phyloP scores from a whole-genome alignment of 2,797 vertebrate species.

The Oophaga sylvatica region DNA sequence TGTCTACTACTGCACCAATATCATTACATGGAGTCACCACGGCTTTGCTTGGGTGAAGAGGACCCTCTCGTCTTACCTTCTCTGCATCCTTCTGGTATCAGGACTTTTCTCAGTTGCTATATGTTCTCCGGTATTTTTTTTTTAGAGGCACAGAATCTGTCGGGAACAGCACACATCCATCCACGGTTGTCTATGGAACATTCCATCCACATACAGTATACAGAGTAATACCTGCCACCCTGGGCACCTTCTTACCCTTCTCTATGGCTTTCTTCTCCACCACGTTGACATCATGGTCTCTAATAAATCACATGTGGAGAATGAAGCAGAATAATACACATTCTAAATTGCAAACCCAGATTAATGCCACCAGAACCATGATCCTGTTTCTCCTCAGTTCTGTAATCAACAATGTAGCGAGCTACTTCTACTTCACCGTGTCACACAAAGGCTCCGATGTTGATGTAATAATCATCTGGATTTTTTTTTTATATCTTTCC shows the following conservation, averaged over 20 bases:
- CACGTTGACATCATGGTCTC: background rate
- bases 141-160: background rate
- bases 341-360: conserved; percentile 5
- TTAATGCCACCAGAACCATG: conserved; percentile 8
- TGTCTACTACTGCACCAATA: background rate
- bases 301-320: conserved; percentile 20
- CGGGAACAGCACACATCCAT: background rate
- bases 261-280: background rate
- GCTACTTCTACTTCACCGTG: accelerated
- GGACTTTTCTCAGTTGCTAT: background rate
- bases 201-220: background rate
- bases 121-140: background rate
- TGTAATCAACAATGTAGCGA: background rate
- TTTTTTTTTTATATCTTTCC: background rate
- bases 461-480: background rate
- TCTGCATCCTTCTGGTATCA: background rate
- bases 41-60: conserved; percentile 9
- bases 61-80: background rate
- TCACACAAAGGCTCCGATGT: background rate
- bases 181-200: accelerated
- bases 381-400: background rate
- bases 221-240: background rate
- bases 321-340: background rate
- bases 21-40: background rate
- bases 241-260: background rate